phyloP scores from a whole-genome alignment of 2,888 invertebrate genomes.

The Lingula anatina region DNA sequence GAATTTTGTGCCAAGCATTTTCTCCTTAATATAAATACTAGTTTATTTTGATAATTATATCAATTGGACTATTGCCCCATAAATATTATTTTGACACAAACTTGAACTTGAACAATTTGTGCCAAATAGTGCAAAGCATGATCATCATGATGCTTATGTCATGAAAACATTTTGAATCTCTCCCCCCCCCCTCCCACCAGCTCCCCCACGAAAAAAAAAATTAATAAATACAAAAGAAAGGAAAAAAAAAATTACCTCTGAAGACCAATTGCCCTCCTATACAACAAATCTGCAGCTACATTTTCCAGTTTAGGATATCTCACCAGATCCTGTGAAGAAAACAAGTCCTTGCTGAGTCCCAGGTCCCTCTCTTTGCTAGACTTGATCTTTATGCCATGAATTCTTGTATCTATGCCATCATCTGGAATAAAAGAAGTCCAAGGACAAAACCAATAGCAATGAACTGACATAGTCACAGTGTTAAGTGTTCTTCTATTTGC shows the following conservation, averaged over 20 bases:
- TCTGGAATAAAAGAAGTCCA: slow-evolving; percentile 20
- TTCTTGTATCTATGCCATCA: slow-evolving; percentile 47
- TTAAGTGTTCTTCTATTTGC: neutral
- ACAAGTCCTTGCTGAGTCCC: slow-evolving; percentile 44
- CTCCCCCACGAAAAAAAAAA: too few species aligned
- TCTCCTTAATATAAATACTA: too few species aligned
- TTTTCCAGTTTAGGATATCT: slow-evolving; percentile 43
- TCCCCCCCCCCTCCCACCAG: too few species aligned
- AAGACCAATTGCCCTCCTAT: slow-evolving; percentile 26
- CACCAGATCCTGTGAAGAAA: slow-evolving; percentile 34
- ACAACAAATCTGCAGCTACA: slow-evolving; percentile 31
- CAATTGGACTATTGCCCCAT: too few species aligned
- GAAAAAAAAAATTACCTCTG: neutral
- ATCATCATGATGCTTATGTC: too few species aligned
- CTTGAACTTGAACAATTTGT: too few species aligned
- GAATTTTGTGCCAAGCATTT: too few species aligned
- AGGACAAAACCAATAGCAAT: neutral
- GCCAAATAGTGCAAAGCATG: too few species aligned
- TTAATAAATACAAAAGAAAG: neutral
- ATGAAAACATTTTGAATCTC: too few species aligned
- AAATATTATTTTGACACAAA: too few species aligned
- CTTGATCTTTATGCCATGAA: slow-evolving; percentile 42
- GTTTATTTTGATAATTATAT: too few species aligned
- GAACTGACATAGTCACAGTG: too few species aligned
- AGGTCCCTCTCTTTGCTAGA: slow-evolving; percentile 40